Base-by-base conservation (phyloP, 2,888 invertebrate genomes). In the Ctenicera cuprea region DNA sequence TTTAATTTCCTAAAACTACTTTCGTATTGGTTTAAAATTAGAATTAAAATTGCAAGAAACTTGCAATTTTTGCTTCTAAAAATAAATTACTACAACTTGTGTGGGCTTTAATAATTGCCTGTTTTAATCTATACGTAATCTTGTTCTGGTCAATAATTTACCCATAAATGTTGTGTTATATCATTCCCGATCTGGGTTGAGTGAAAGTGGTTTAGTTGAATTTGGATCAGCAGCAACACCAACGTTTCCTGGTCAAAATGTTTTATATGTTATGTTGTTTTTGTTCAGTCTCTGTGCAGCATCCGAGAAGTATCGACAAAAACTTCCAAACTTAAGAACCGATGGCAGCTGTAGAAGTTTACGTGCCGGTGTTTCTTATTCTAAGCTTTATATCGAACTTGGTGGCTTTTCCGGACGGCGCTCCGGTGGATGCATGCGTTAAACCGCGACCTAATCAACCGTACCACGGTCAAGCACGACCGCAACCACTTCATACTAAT, bases 401-500 rank as follows among this genome's bases (percentile, higher is more conserved):
- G 8, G 14, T 50, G 18, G 89, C 89, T 75, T 94, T 94, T 83
- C 94, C 94, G n/a, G 94, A 94, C 81, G 94, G 94, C 0, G 94
- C 94, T 0, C 95, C 95, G 0, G 91, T 94, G 30, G 94, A 95
- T 83, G 92, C 94, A 37, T 95, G 95, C 83, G 94, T 94, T 2
- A 94, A 94, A 84, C 90, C 92, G 26, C 89, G 92, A 50, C 90
- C 92, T 0, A 94, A 94, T 86, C 91, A 92, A 82, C 95, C 95
- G 0, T 93, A 94, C 84, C 95, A 95, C 80, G 93, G 94, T 1
- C 92, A 93, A 80, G 92, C 93, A 8, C 88, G 92, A 74, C 88
- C 94, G 0, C 93, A 94, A 82, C 89, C 93, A 0, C 83, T 89
- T 30, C 87, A 90, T 12, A 90, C 89, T 0, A 90, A 91, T 79